Evolutionary conservation across 2,113 vertebrate species (phyloP).

Genomic region (Daphoenositta chrysoptera): DNA sequence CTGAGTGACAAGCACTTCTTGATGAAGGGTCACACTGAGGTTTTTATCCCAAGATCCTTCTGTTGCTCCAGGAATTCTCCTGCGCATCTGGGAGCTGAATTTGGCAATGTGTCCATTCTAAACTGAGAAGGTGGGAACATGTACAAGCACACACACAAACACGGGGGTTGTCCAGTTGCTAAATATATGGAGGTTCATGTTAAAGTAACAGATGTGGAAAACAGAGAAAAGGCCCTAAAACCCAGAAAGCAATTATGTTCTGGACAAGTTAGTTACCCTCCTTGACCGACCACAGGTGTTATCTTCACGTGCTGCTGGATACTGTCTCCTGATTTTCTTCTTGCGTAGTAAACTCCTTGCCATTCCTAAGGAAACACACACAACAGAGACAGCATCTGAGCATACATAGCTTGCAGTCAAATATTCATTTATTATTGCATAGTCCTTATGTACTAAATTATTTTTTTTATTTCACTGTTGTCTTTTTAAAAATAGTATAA

Average conservation of each 20-base stretch:
- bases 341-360: slow-evolving; percentile 91
- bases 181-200: background rate
- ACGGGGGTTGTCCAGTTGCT: background rate
- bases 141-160: background rate
- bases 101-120: fast-evolving
- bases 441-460: background rate
- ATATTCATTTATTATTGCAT: background rate
- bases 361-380: slow-evolving; percentile 80
- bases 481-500: background rate
- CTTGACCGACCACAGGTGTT: slow-evolving; percentile 89
- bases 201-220: background rate
- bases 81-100: background rate
- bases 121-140: background rate
- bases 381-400: background rate
- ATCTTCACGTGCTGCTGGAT: slow-evolving; percentile 94
- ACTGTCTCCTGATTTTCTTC: slow-evolving; percentile 90
- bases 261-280: slow-evolving; percentile 81
- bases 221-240: background rate
- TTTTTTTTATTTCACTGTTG: background rate
- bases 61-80: background rate
- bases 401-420: background rate
- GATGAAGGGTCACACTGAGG: background rate
- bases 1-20: background rate
- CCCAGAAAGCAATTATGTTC: background rate
- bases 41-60: background rate